Conservation (phyloP, 2,113 vertebrate genomes). For the human (Homo sapiens) region GRCh38 chr7:24776501-24777000, state of each 20-base stretch:
- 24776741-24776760: not conserved
- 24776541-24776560: not conserved
- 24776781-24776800: not conserved
- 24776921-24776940: not conserved
- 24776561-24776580: not conserved
- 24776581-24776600: not conserved
- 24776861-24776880: not conserved
- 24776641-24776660: not conserved
- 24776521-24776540: not conserved
- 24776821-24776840: not conserved
- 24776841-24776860: not conserved
- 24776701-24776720: not conserved
- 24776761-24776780: not conserved
- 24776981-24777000: not conserved
- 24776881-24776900: not conserved
- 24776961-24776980: not conserved
- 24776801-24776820: not conserved
- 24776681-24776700: not conserved
- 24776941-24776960: not conserved
- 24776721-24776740: not conserved
- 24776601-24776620: conserved; percentile 12
- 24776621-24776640: not conserved
- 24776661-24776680: not conserved
- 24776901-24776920: not conserved
- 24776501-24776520: not conserved